Evolutionary conservation across 2,888 invertebrate species (phyloP), one percentile per base, ranked within the genome.

Genomic region (Odontocerum albicorne): DNA sequence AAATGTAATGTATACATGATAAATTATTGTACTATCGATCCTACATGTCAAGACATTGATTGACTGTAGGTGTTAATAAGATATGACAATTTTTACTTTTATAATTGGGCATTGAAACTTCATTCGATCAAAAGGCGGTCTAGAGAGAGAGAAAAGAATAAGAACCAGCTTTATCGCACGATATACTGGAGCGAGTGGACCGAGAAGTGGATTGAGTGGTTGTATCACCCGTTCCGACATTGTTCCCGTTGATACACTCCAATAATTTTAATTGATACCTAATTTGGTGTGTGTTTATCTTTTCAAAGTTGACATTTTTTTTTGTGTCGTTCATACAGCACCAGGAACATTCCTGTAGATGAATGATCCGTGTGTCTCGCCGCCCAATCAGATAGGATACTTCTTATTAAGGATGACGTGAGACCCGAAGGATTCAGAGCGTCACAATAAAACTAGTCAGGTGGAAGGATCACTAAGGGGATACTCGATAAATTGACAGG

Each of bases 201-300:
- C 46, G 36, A 43, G 38, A 44, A 57, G 36, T 31, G 57, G 39
- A 44, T 39, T 22, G 43, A 53, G 27, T 49, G 40, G 19, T 38
- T 16, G 27, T 45, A 40, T 55, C 54, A 55, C 43, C 17, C 38
- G 46, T 42, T 22, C 52, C 51, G 52, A 55, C 59, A 52, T 36
- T 16, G 51, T 7, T 32, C 22, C 49, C 8, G 43, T 17, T 49
- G 20, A 46, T 31, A 46, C 35, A 47, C 43, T 50, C 27, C 49
- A 54, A 59, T 57, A 59, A 55, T 60, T 60, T 57, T 60, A 60
- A 60, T 60, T 57, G 57, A 57, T 55, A 35, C 47, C 57, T 46
- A 55, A 57, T 55, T 49, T 53, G 49, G 56, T 46, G 50, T 36
- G 50, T 45, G 31, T 38, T 51, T 47, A 50, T 51, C 47, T 42